Base-by-base conservation (phyloP, 2,113 vertebrate genomes). In the Gambusia affinis region DNA sequence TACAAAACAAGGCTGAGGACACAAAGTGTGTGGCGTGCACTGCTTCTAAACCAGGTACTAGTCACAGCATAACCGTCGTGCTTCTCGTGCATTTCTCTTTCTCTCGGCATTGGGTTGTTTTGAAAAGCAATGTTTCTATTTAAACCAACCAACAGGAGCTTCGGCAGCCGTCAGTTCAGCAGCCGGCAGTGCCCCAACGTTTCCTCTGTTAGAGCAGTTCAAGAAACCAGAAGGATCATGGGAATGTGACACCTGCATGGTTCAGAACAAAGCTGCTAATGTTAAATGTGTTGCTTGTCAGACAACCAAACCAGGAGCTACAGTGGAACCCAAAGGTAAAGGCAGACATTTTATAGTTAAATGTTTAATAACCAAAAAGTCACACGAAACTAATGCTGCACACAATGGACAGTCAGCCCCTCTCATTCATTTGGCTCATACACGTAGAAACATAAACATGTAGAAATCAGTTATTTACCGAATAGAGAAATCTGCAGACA, bases 141-240 rank as follows among this genome's bases (percentile, higher is more conserved):
- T 72, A 11, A 54, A 80, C 35, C 14, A 68, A 39, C 22, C n/a
- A 35, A 62, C 64, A 87, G 83, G 73, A 66, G 67, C 81, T n/a
- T 66, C 91, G 27, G 35, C 70, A 29, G 79, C 33, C 54, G 60
- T 72, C 3, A 77, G 79, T 15, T 74, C 90, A 78, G 84, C 92
- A 87, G 80, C 86, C 84, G 93, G 79, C 92, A 90, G 81, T 44
- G 90, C 92, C 64, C 88, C 95, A 33, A 64, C 85, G 31, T 78
- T 96, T 87, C 95, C 95, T 27, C 96, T 98, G 72, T 96, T 94
- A 87, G 97, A 98, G 75, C 95, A 95, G 81, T 97, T 98, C 82
- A 98, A 97, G 90, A 96, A 95, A 88, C 96, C 97, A 0, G 93
- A 96, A 84, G 97, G 96, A 28, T 93, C 94, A 87, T 99, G 98